Evolutionary conservation across 2,797 vertebrate genomes (phyloP), one percentile per base, ranked within the genome.

Genomic region (Rhinichthys osculus): DNA sequence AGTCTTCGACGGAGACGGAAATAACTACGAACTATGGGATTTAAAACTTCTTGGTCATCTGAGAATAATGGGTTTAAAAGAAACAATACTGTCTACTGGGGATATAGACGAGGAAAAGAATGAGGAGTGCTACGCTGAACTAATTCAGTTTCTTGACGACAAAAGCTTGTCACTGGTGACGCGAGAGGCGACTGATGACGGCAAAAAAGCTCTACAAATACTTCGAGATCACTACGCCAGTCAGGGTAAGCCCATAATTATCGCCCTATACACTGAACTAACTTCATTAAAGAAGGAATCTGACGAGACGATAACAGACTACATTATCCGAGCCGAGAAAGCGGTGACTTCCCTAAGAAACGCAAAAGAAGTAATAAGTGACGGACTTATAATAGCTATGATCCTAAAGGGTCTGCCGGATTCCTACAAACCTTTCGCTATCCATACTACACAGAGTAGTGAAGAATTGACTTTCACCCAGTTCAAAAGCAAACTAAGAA

Each of bases 311-410:
- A 42, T 90, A 8, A 91, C 87, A 10, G 88, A 90, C 5, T 27
- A 86, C 83, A 82, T 90, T 21, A 78, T 90, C 21, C 5, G 44
- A 80, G 82, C 76, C 0, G 82, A 87, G 11, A 84, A 84, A 14
- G 73, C 70, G 7, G 59, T 78, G 40, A 91, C 84, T 0, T 52
- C 88, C 0, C 33, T 90, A 4, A 85, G 87, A 87, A 90, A 83
- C 47, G 85, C 89, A 57, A 88, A 85, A 8, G 85, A 90, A 70
- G 13, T 57, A 0, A 90, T 90, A 1, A 88, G 90, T 81, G 84
- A 90, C 23, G 76, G 85, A 19, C 80, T 89, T 3, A 85, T 84
- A 70, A 89, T 85, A 40, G 86, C 89, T 1, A 91, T 88, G 88
- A 69, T 86, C 7, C 57, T 86, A 16, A 78, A 78, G 19, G 73